These are phyloP conservation scores for Grallaria varia DNA, from an alignment of 2,113 vertebrate genomes.

Conservation along the genomic window DNA sequence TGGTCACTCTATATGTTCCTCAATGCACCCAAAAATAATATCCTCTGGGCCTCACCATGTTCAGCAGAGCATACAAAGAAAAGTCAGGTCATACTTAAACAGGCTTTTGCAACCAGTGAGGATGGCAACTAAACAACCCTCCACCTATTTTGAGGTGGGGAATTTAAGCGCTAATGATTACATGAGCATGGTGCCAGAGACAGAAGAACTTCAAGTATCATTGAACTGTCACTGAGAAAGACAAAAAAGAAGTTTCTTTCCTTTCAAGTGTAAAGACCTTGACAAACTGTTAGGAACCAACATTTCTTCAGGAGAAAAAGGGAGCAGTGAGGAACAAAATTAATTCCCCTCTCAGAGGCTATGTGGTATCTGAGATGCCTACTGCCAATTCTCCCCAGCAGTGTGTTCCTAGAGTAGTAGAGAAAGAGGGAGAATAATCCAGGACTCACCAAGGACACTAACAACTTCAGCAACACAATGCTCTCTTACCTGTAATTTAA, in stretches of 20 bases:
- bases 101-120: not conserved
- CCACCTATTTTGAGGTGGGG: not conserved
- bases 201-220: not conserved
- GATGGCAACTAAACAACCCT: not conserved
- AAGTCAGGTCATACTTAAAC: not conserved
- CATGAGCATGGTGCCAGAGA: not conserved
- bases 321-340: not conserved
- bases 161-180: not conserved
- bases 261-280: not conserved
- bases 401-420: not conserved
- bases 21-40: not conserved
- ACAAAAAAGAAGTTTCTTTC: not conserved
- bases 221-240: not conserved
- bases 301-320: not conserved
- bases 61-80: not conserved
- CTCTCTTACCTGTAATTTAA: not conserved
- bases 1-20: not conserved
- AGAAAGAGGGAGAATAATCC: not conserved
- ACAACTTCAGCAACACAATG: not conserved
- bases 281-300: not conserved
- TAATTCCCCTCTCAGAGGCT: not conserved
- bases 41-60: not conserved
- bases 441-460: not conserved
- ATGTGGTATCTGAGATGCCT: not conserved
- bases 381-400: not conserved